Evolutionary conservation across 1,140 invertebrate genomes (phyloP).

Genomic region (Wiebesia pumilae): DNA sequence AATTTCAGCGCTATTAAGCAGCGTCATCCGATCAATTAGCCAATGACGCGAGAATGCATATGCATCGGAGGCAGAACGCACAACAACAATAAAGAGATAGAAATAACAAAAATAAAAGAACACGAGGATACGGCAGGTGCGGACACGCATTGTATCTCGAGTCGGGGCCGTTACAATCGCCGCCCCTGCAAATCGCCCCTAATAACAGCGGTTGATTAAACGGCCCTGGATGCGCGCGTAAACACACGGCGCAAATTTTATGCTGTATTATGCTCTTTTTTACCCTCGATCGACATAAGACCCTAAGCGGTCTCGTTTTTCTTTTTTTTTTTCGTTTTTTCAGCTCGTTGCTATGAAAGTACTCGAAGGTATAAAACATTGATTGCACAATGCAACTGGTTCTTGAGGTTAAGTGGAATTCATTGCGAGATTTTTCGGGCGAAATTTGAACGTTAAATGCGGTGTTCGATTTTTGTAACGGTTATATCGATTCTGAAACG

Average conservation of each 20-base stretch:
- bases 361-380: background rate
- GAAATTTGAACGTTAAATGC: no score
- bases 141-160: background rate
- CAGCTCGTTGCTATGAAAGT: background rate
- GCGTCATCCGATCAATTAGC: slow-evolving; percentile 52
- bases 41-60: slow-evolving; percentile 17
- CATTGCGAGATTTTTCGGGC: no score
- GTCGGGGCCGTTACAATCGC: background rate
- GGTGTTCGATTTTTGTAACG: no score
- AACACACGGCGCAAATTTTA: background rate
- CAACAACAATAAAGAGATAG: background rate
- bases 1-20: slow-evolving; percentile 37
- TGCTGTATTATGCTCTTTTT: background rate
- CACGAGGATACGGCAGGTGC: background rate
- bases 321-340: background rate
- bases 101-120: background rate
- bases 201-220: slow-evolving; percentile 26
- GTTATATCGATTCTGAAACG: no score
- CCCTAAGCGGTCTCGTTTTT: background rate
- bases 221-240: background rate
- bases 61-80: background rate
- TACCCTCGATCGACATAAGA: background rate
- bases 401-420: no score
- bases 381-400: no score
- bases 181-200: slow-evolving; percentile 5